phyloP scores from a whole-genome alignment of 2,888 invertebrate species.

The Troglohyphantes excavatus region DNA sequence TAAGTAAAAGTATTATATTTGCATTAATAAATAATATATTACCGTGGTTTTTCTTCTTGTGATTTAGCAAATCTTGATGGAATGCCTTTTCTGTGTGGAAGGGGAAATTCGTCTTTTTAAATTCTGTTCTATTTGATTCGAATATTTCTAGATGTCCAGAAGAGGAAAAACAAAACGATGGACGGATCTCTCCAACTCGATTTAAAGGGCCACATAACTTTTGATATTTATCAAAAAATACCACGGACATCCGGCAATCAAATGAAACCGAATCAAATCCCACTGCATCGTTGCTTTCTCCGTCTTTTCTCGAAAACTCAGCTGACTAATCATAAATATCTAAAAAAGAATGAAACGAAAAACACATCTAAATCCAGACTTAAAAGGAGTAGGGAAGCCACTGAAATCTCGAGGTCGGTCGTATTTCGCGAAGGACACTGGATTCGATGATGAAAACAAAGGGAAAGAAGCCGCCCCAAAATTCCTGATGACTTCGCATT shows the following conservation, averaged over 20 bases:
- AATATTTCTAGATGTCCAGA: too few relatives aligned
- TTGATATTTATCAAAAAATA: too few relatives aligned
- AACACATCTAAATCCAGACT: conserved; percentile 4
- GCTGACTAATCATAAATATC: conserved; percentile 42
- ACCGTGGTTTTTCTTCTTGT: too few relatives aligned
- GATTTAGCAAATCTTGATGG: too few relatives aligned
- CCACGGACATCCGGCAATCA: background rate
- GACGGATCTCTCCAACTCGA: too few relatives aligned
- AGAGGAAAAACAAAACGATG: too few relatives aligned
- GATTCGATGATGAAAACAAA: background rate
- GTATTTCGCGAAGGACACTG: background rate
- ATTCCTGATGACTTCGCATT: conserved; percentile 39
- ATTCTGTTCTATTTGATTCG: too few relatives aligned
- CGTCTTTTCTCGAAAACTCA: background rate
- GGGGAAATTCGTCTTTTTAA: too few relatives aligned
- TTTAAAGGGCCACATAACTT: too few relatives aligned
- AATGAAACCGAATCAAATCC: background rate
- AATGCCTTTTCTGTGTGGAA: too few relatives aligned
- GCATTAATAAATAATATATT: too few relatives aligned
- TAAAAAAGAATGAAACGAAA: conserved; percentile 23
- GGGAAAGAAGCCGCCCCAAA: background rate
- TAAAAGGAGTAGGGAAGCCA: background rate
- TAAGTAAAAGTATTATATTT: too few relatives aligned
- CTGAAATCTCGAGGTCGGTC: background rate
- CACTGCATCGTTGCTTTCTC: background rate